Evolutionary conservation across 2,113 vertebrate species (phyloP).

Genomic region (Benitochromis conjunctus): DNA sequence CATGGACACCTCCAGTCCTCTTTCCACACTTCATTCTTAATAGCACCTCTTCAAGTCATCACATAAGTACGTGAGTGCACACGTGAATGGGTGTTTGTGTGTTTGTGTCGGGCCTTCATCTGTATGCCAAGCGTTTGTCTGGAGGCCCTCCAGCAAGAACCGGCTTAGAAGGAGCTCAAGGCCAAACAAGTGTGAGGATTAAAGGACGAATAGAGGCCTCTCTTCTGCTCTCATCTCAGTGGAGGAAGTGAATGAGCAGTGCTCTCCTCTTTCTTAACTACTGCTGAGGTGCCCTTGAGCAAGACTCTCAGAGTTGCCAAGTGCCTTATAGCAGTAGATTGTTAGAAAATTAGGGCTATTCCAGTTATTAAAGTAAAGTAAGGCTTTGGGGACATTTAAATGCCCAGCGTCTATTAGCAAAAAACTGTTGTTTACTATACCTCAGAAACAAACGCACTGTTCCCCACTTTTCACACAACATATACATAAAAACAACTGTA

Average conservation of each 20-base stretch:
- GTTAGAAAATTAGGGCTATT: neutral
- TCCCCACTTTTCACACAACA: neutral
- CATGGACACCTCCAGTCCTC: slow-evolving; percentile 1
- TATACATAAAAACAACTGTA: slow-evolving; percentile 2
- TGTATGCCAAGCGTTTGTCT: slow-evolving; percentile 61
- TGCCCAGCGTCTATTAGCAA: neutral
- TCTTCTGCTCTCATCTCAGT: slow-evolving; percentile 16
- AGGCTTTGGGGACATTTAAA: neutral
- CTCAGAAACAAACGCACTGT: neutral
- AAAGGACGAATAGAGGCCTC: slow-evolving; percentile 54
- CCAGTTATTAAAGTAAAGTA: neutral
- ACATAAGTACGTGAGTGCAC: neutral
- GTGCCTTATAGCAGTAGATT: neutral
- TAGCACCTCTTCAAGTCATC: slow-evolving; percentile 33
- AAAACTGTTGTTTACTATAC: neutral
- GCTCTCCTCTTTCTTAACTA: slow-evolving; percentile 37
- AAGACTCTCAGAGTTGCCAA: slow-evolving; percentile 6
- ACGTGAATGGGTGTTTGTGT: neutral
- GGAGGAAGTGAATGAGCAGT: slow-evolving; percentile 33
- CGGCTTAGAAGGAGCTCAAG: slow-evolving; percentile 63
- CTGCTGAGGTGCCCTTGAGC: slow-evolving; percentile 49
- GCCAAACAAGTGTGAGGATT: slow-evolving; percentile 67
- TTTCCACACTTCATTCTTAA: slow-evolving; percentile 39
- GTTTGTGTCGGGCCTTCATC: slow-evolving; percentile 36
- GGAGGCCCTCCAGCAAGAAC: slow-evolving; percentile 55